These are phyloP conservation scores for Callimorpha dominula DNA, from an alignment of 2,888 invertebrate genomes.

Conservation along the genomic window DNA sequence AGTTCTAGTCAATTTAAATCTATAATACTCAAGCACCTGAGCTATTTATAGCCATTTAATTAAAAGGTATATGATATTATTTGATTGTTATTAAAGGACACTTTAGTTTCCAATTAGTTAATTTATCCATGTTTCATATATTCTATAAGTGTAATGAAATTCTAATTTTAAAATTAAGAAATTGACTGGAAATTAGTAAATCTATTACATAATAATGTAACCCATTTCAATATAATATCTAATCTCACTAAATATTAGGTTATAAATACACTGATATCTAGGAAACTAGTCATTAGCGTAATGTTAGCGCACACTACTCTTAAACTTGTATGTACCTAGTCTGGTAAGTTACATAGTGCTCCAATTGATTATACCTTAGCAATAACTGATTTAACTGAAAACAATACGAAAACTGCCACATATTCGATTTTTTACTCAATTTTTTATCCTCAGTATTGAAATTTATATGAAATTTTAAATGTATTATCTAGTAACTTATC, in stretches of 20 bases:
- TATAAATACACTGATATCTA: constrained; percentile 50
- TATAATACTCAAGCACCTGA: not conserved
- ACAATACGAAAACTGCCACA: constrained; percentile 75
- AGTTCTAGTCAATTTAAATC: constrained; percentile 5
- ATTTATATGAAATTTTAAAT: constrained; percentile 49
- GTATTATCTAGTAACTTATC: constrained; percentile 46
- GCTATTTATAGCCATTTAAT: not conserved
- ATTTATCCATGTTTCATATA: constrained; percentile 1
- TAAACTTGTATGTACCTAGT: constrained; percentile 31
- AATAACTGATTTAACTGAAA: constrained; percentile 57
- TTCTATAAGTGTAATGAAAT: constrained; percentile 4
- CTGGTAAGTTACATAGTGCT: constrained; percentile 42
- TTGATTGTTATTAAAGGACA: not conserved
- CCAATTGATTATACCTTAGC: constrained; percentile 48
- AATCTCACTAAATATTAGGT: constrained; percentile 48
- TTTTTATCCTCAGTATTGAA: constrained; percentile 62
- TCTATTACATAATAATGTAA: constrained; percentile 25
- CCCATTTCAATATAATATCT: constrained; percentile 35
- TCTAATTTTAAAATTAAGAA: constrained; percentile 20
- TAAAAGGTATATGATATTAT: constrained; percentile 1
- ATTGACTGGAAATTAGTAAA: constrained; percentile 30
- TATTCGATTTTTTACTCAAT: constrained; percentile 75
- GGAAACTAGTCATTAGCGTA: constrained; percentile 55
- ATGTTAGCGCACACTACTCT: constrained; percentile 65
- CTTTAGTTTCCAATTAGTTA: not conserved